Evolutionary conservation across 2,113 vertebrate species (phyloP), one percentile per base, ranked within the genome.

Genomic region (Todiramphus chloris): DNA sequence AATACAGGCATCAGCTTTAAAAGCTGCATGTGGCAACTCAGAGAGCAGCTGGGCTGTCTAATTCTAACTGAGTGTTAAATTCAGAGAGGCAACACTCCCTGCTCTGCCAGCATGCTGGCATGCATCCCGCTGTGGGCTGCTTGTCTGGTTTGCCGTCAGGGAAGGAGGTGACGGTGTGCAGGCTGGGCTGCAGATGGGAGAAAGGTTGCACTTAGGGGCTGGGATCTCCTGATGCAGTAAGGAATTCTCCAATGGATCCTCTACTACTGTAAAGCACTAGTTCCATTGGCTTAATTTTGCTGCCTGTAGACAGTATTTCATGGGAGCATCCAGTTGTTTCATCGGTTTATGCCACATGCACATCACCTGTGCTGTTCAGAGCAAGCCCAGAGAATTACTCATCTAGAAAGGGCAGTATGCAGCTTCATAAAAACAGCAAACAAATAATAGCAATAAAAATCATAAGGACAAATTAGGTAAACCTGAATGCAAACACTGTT

Each of bases 111-210:
- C 16, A 4, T 14, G 17, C 70, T 58, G 17, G 30, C 37, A 53
- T 7, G 10, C 15, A 11, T 48, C 73, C 41, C 60, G 87, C 68
- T 81, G 46, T 60, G 31, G 59, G 27, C 51, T 60, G 35, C 14
- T 3, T 4, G 27, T 7, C 28, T 25, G 17, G 43, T 69, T 48
- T 63, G 51, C 18, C n/a, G 35, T 39, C 24, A 10, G 50, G 68
- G 37, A 39, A 30, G 60, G 46, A 75, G 27, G 20, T 16, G 41
- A 43, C 0, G 0, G n/a, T 24, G 10, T 1, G 18, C 37, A 70
- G 51, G 7, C 35, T 59, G 37, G 25, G 70, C 56, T 76, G n/a
- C 67, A 62, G 30, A 2, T 31, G n/a, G 23, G 30, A 73, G 24
- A 16, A 73, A 46, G 39, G 13, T 5, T 75, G 27, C 25, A 16